Percentiles rank a stretch among this genome's conserved stretches.
These are phyloP conservation scores for Patiria miniata DNA, from an alignment of 35 echinoderm and acorn worm genomes.

Conservation along the genomic window DNA sequence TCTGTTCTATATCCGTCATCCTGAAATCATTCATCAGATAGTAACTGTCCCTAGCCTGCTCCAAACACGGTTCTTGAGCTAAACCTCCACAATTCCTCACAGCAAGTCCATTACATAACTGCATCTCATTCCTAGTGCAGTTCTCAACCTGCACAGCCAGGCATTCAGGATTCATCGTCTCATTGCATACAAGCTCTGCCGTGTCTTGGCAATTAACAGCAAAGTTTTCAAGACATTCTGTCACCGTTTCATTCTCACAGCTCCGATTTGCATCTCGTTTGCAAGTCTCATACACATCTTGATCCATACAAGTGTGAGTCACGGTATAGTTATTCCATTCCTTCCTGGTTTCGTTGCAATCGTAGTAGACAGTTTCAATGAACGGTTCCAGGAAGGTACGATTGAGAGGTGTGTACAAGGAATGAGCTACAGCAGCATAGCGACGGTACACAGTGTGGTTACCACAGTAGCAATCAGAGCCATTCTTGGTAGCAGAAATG, in stretches of 20 bases:
- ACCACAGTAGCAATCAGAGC: constrained; percentile 62
- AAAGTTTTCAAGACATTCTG: constrained; percentile 17
- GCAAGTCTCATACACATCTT: constrained; percentile 8
- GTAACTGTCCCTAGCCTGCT: constrained; percentile 18
- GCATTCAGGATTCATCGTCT: not conserved
- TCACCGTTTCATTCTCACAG: constrained; percentile 35
- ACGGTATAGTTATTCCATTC: constrained; percentile 40
- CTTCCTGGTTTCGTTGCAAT: constrained; percentile 40
- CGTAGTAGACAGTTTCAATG: constrained; percentile 32
- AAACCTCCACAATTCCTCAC: not conserved
- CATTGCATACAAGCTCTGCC: not conserved
- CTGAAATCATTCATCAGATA: not conserved
- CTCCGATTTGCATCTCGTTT: not conserved
- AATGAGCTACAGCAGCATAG: constrained; percentile 19
- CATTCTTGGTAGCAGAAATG: constrained; percentile 61
- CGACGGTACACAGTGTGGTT: constrained; percentile 20
- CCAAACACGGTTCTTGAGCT: constrained; percentile 14
- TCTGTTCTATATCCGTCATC: not conserved
- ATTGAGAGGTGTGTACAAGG: constrained; percentile 36
- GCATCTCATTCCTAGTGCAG: not conserved
- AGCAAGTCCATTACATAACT: not conserved
- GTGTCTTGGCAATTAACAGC: not conserved
- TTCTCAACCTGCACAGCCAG: not conserved
- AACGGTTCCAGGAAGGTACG: constrained; percentile 30
- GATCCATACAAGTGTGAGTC: constrained; percentile 10